Conservation (phyloP, 2,797 vertebrate species). For the Tenualosa ilisha region DNA sequence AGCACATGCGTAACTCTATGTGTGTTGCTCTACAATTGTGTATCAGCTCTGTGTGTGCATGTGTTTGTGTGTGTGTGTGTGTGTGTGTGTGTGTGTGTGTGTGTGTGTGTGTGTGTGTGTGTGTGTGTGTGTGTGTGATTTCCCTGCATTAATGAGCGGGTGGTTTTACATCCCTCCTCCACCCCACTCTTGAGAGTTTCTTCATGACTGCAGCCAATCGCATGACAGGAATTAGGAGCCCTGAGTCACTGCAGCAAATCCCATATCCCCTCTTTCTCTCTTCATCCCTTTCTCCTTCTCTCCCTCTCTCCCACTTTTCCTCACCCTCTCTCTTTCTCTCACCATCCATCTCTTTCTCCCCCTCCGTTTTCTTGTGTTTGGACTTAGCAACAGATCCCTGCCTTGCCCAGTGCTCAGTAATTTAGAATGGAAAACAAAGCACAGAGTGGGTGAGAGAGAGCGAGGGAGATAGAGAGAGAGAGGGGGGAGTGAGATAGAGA, state of each 20-base stretch:
- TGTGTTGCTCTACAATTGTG: not conserved
- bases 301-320: not conserved
- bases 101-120: not conserved
- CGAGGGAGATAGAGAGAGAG: not conserved
- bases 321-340: not conserved
- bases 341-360: not conserved
- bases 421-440: conserved; percentile 3
- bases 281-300: not conserved
- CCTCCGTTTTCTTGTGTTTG: not conserved
- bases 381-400: not conserved
- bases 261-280: not conserved
- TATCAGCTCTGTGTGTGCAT: not conserved
- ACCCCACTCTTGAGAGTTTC: conserved; percentile 47
- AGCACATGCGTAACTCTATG: not conserved
- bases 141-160: conserved; percentile 81
- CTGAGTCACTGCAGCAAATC: conserved; percentile 54
- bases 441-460: not conserved
- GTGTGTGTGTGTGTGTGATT: conserved; percentile 49
- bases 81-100: not conserved
- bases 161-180: conserved; percentile 46
- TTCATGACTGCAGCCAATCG: conserved; percentile 56
- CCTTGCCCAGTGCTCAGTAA: not conserved
- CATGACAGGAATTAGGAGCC: conserved; percentile 50
- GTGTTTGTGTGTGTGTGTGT: not conserved
- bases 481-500: not conserved